These are phyloP conservation scores for Carapus acus DNA, from an alignment of 2,797 vertebrate species.

Conservation along the genomic window DNA sequence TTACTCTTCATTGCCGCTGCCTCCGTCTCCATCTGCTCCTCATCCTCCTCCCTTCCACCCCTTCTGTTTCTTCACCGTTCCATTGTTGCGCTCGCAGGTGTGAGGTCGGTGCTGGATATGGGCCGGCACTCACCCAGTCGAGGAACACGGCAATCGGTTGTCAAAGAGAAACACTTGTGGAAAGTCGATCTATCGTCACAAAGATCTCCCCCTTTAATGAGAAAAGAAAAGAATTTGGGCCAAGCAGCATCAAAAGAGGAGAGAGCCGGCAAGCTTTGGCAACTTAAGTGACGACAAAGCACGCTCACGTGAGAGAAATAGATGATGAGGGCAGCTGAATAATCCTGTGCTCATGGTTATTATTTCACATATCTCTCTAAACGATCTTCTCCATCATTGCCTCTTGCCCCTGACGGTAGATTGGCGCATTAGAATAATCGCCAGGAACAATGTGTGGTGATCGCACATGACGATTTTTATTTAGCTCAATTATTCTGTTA, in stretches of 20 bases:
- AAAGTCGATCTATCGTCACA: slow-evolving; percentile 65
- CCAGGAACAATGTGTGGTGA: slow-evolving; percentile 46
- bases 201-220: slow-evolving; percentile 59
- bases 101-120: slow-evolving; percentile 44
- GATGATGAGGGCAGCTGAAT: too few relatives aligned
- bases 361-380: slow-evolving; percentile 50
- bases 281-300: too few relatives aligned
- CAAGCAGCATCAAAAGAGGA: slow-evolving; percentile 42
- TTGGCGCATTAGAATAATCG: slow-evolving; percentile 45
- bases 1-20: slow-evolving; percentile 52
- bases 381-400: slow-evolving; percentile 45
- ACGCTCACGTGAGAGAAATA: too few relatives aligned
- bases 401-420: slow-evolving; percentile 20
- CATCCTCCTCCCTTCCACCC: slow-evolving; percentile 9
- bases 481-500: slow-evolving; percentile 34
- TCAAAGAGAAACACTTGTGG: slow-evolving; percentile 65
- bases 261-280: too few relatives aligned
- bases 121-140: slow-evolving; percentile 29
- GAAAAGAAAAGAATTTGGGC: slow-evolving; percentile 46
- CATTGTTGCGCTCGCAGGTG: slow-evolving; percentile 31
- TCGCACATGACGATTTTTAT: slow-evolving; percentile 49
- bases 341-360: not conserved
- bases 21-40: slow-evolving; percentile 60
- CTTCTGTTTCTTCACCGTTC: not conserved
- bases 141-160: slow-evolving; percentile 49